A percentile compares a stretch with the other conserved stretches of the same genome.
These are phyloP conservation scores for Drosophila ohnishii DNA, from an alignment of 1,140 invertebrate species.

Conservation along the genomic window DNA sequence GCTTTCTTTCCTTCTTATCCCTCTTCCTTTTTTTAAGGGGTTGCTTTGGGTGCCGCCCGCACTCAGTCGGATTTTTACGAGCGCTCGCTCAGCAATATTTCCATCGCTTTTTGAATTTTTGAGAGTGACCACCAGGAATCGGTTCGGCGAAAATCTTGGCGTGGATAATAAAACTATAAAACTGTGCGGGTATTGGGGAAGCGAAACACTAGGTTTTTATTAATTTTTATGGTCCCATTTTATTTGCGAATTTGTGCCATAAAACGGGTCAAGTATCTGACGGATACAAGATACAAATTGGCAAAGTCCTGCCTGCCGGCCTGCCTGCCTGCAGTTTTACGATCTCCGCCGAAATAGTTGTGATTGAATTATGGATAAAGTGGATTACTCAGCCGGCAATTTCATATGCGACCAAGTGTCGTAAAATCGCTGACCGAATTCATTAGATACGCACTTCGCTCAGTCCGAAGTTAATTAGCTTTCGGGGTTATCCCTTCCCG, in stretches of 20 bases:
- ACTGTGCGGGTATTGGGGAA: constrained; percentile 7
- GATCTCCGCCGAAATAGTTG: constrained; percentile 58
- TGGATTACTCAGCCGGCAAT: constrained; percentile 57
- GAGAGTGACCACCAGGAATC: constrained; percentile 35
- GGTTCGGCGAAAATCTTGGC: constrained; percentile 39
- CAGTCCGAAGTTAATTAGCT: constrained; percentile 62
- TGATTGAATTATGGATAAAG: constrained; percentile 82
- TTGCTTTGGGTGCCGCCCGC: neutral
- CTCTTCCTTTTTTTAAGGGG: neutral
- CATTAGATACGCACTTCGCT: constrained; percentile 57
- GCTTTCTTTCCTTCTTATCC: constrained; percentile 31
- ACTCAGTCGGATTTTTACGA: constrained; percentile 61
- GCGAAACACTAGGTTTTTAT: constrained; percentile 53
- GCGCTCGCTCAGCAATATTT: constrained; percentile 67
- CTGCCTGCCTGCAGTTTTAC: constrained; percentile 53
- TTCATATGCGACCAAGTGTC: constrained; percentile 65
- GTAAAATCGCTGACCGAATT: constrained; percentile 71
- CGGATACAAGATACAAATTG: constrained; percentile 67
- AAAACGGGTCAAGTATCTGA: constrained; percentile 64
- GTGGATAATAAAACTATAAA: constrained; percentile 78
- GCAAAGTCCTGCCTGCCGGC: constrained; percentile 36
- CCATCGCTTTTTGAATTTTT: constrained; percentile 60
- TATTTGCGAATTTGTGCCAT: constrained; percentile 64
- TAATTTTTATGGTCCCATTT: constrained; percentile 73
- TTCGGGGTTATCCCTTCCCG: constrained; percentile 7